Percentiles rank a stretch among this genome's conserved stretches.
Conservation (phyloP, 2,797 vertebrate species). For the Helicolenus hilgendorfi region DNA sequence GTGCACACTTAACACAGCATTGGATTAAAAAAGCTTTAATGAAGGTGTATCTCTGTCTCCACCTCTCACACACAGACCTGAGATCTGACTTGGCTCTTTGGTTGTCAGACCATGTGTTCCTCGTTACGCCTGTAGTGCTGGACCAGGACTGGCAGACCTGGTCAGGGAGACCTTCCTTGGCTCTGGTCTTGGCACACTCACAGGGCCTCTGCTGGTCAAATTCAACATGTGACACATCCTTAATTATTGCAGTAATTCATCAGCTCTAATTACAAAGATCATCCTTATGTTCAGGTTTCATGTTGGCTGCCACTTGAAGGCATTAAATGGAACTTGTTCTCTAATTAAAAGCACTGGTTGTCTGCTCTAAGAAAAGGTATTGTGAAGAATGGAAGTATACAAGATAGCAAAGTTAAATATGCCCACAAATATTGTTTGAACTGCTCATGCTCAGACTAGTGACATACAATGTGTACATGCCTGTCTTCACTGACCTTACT, state of each 20-base stretch:
- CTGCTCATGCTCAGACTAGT: neutral
- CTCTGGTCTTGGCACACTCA: conserved; percentile 32
- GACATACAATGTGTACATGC: neutral
- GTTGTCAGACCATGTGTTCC: conserved; percentile 58
- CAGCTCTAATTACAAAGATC: neutral
- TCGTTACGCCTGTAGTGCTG: conserved; percentile 39
- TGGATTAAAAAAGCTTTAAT: neutral
- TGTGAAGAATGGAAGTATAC: neutral
- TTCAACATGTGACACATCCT: conserved; percentile 26
- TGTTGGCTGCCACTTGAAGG: neutral
- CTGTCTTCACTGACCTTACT: neutral
- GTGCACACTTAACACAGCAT: neutral
- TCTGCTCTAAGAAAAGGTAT: neutral
- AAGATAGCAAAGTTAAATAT: neutral
- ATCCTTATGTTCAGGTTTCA: neutral
- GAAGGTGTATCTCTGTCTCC: neutral
- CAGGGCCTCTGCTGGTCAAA: conserved; percentile 14
- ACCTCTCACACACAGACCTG: neutral
- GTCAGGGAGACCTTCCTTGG: conserved; percentile 43
- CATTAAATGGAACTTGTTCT: neutral
- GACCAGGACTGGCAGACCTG: conserved; percentile 39
- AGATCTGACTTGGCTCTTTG: conserved; percentile 19
- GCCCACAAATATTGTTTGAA: neutral
- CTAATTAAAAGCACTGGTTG: neutral
- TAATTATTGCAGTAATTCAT: conserved; percentile 5